Base-by-base conservation (phyloP, 92 coral and sea anemone genomes). In the Virgularia gustaviana region DNA sequence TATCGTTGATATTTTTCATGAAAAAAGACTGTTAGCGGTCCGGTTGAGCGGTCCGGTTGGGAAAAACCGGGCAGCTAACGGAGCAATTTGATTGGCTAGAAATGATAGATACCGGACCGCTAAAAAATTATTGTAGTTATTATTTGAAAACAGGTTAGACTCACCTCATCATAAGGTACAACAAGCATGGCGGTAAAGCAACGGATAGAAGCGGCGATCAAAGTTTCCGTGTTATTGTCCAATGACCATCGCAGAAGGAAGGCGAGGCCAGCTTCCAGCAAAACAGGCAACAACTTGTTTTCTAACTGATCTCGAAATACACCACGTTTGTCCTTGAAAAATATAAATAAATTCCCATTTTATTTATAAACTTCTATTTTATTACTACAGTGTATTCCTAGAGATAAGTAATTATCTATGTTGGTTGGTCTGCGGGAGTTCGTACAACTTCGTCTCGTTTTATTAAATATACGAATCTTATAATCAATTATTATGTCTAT, bases 231-330 rank as follows among this genome's bases (percentile, higher is more conserved):
- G 53, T 80, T 73, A 71, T 94, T 95, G 79, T 94, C 99, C 20
- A 94, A 78, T 0, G 99, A 80, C 99, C 99, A 94, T 32, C 99
- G 88, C 23, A 94, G 75, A 4, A 94, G 80, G 58, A 94, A 94
- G 57, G 90, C 71, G 18, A 89, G 67, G 5, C 99, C 99, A 61
- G 99, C 96, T 22, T 87, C 88, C 16, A 94, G 90, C 6, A 94
- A 73, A 8, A 77, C 83, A 6, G 96, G 83, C 34, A 87, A 59
- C 2, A 89, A 51, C 36, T 83, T 78, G 20, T 72, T 80, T 27
- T 80, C 83, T 22, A 94, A 82, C 33, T 38, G 45, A 27, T 64
- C 83, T 65, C 64, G 83, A 65, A 84, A 89, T 27, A 35, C 57
- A 7, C 95, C 90, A 56, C 65, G 71, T 33, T 78, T 79, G 57